These are phyloP conservation scores for Ctenopoma multispine DNA, from an alignment of 2,797 vertebrate genomes.

Conservation along the genomic window DNA sequence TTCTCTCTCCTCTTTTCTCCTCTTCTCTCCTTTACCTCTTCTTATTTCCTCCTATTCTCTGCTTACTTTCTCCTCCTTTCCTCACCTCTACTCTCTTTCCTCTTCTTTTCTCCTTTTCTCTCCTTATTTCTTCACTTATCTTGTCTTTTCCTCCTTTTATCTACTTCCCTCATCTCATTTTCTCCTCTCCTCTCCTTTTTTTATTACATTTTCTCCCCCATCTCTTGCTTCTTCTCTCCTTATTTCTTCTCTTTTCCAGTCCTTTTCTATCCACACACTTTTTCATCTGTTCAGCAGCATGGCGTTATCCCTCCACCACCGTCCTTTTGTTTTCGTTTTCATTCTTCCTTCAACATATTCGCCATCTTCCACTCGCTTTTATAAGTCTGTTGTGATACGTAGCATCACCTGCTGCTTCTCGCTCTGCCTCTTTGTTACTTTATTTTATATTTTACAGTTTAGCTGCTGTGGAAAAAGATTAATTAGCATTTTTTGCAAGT, in stretches of 20 bases:
- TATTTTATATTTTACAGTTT: neutral
- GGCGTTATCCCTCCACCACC: constrained; percentile 12
- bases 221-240: neutral
- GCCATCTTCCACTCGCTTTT: neutral
- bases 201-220: neutral
- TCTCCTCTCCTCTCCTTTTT: no score
- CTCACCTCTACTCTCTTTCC: neutral
- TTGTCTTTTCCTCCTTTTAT: neutral
- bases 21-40: neutral
- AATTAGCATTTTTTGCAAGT: neutral
- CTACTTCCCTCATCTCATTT: no score
- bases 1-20: no score
- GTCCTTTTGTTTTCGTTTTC: neutral
- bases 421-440: constrained; percentile 1
- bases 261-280: neutral
- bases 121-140: no score
- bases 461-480: neutral
- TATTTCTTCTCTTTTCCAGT: no score
- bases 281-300: constrained; percentile 23
- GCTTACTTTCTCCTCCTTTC: no score
- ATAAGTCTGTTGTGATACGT: neutral
- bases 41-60: neutral
- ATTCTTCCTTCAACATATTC: neutral
- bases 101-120: neutral
- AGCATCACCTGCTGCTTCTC: constrained; percentile 2